phyloP scores from a whole-genome alignment of 2,888 invertebrate species.

The Tachina grossa region DNA sequence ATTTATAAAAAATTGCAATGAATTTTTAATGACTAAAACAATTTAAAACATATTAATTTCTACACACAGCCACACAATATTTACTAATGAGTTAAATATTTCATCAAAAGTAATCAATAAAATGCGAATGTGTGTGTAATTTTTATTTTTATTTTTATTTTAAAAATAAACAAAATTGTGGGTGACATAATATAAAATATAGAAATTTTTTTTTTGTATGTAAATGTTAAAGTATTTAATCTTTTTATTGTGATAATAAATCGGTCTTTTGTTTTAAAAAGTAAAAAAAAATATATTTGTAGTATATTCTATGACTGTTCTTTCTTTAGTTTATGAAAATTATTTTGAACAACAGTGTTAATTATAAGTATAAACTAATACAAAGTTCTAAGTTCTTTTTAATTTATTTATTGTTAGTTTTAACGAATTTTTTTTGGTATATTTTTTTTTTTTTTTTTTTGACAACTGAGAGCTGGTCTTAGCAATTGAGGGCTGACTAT shows the following conservation, averaged over 20 bases:
- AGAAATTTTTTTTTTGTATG: constrained; percentile 31
- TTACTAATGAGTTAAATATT: constrained; percentile 6
- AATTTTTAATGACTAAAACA: not conserved
- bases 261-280: constrained; percentile 1
- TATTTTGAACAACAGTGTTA: constrained; percentile 38
- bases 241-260: constrained; percentile 3
- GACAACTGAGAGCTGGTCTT: constrained; percentile 14
- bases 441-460: constrained; percentile 13
- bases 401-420: not conserved
- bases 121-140: not conserved
- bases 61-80: not conserved
- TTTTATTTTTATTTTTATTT: not conserved
- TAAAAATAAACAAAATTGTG: not conserved
- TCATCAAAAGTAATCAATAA: constrained; percentile 21
- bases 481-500: constrained; percentile 11
- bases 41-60: constrained; percentile 5
- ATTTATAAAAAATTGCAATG: no score
- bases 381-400: constrained; percentile 13
- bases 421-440: constrained; percentile 3
- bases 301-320: not conserved
- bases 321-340: constrained; percentile 17
- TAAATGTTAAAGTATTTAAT: constrained; percentile 40
- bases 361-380: constrained; percentile 37
- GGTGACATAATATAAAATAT: constrained; percentile 46
- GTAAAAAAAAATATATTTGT: not conserved